Percentiles rank a stretch among this genome's conserved stretches.
Evolutionary conservation across 2,113 vertebrate species (phyloP).

Genomic region (Spilogale gracilis): DNA sequence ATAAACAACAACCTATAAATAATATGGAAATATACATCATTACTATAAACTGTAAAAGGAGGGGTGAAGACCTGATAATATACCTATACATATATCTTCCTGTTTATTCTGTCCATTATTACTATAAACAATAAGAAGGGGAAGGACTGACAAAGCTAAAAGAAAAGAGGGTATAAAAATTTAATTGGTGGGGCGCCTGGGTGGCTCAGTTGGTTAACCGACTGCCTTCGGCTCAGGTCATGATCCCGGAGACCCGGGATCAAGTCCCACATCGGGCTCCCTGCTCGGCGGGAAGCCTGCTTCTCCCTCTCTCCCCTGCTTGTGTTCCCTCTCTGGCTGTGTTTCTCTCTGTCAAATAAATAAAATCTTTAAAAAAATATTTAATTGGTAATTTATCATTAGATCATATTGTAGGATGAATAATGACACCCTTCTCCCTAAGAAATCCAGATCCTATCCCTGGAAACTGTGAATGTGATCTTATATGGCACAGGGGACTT

Average conservation of each 20-base stretch:
- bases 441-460: background rate
- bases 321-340: too few species aligned
- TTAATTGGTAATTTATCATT: background rate
- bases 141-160: background rate
- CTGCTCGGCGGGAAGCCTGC: too few species aligned
- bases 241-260: too few species aligned
- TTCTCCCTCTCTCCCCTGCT: too few species aligned
- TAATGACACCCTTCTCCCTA: background rate
- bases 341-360: too few species aligned
- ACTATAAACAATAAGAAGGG: background rate
- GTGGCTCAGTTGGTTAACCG: too few species aligned
- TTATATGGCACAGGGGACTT: background rate
- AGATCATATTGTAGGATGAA: background rate
- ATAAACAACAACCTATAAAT: background rate
- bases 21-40: background rate
- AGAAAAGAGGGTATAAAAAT: background rate
- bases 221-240: too few species aligned
- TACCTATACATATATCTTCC: background rate
- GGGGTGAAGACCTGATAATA: background rate
- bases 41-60: background rate
- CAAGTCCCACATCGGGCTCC: too few species aligned
- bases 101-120: background rate
- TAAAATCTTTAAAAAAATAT: too few species aligned
- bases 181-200: background rate
- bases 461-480: background rate